These are phyloP conservation scores for Talpa occidentalis DNA, from an alignment of 2,113 vertebrate species.

Conservation along the genomic window DNA sequence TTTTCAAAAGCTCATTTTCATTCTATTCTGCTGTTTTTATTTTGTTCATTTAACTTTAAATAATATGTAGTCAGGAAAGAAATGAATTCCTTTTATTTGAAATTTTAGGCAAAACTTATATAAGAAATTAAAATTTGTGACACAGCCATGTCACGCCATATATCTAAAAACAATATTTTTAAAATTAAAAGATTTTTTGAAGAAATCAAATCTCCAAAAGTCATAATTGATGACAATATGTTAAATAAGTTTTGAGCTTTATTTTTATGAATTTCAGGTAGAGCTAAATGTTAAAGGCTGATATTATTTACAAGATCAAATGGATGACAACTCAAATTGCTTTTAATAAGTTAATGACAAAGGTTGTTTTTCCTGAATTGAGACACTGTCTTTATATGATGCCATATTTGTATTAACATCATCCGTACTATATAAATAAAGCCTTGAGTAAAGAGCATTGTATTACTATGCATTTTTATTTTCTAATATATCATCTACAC, in stretches of 20 bases:
- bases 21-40: background rate
- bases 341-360: background rate
- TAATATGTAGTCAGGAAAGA: background rate
- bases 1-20: background rate
- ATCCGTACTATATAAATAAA: background rate
- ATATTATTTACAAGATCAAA: background rate
- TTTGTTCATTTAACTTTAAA: background rate
- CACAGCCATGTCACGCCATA: background rate
- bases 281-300: background rate
- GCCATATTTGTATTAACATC: background rate
- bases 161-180: background rate
- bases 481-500: background rate
- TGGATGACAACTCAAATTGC: constrained; percentile 45
- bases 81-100: background rate
- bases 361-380: background rate
- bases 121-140: background rate
- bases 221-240: background rate
- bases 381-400: background rate
- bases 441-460: background rate
- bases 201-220: background rate
- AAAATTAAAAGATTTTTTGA: background rate
- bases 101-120: background rate
- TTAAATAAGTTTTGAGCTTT: background rate
- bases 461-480: background rate
- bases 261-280: background rate